Percentiles rank a stretch among this genome's conserved stretches.
These are phyloP conservation scores for Otolemur crassicaudatus DNA, from an alignment of 2,797 vertebrate genomes.

Conservation along the genomic window DNA sequence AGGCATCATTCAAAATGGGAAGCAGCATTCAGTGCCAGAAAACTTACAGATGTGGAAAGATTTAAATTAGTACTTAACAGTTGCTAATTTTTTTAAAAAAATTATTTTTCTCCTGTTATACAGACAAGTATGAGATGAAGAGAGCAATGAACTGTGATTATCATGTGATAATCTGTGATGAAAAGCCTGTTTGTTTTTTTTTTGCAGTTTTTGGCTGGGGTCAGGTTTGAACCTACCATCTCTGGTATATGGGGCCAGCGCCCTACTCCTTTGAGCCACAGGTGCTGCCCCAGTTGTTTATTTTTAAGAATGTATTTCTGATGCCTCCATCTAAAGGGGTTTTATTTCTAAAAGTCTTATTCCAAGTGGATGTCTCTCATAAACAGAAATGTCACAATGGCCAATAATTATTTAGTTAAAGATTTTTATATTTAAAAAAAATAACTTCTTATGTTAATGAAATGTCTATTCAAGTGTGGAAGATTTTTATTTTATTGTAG, in stretches of 20 bases:
- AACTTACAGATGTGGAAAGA: background rate
- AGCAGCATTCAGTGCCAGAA: background rate
- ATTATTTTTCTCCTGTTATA: too few relatives aligned
- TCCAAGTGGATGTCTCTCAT: background rate
- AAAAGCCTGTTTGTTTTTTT: too few relatives aligned
- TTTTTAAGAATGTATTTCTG: background rate
- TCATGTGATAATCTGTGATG: too few relatives aligned
- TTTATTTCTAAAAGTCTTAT: background rate
- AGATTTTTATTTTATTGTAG: background rate
- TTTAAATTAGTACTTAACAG: background rate
- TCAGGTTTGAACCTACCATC: too few relatives aligned
- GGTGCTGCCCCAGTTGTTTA: background rate
- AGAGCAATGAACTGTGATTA: too few relatives aligned
- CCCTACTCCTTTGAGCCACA: too few relatives aligned
- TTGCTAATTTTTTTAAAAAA: background rate
- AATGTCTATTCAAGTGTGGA: background rate
- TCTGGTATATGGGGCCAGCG: too few relatives aligned
- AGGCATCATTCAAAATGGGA: background rate
- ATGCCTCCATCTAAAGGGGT: background rate
- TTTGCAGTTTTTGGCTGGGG: too few relatives aligned
- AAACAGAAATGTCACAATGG: background rate
- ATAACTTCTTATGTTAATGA: slow-evolving; percentile 30
- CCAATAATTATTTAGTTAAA: background rate
- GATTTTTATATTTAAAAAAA: background rate
- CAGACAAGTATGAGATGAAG: too few relatives aligned